Percentiles rank a stretch among this genome's conserved stretches.
phyloP scores from a whole-genome alignment of 2,888 invertebrate genomes.

The Leptopilina syphax region DNA sequence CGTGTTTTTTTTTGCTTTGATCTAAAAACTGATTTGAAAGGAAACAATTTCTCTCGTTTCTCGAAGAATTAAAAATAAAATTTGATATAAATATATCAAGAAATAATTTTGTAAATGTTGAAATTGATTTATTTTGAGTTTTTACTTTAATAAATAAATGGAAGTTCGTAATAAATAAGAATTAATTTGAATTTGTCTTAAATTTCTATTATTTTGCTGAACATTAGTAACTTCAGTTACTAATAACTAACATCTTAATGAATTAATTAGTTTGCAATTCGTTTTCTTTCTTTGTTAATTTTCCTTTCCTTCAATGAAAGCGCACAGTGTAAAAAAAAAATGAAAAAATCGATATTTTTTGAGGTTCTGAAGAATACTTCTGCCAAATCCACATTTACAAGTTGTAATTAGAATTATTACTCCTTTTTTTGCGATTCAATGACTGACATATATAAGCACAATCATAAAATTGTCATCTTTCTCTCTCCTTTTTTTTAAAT shows the following conservation, averaged over 20 bases:
- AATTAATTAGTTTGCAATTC: too few relatives aligned
- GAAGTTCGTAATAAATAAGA: too few relatives aligned
- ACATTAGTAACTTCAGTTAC: too few relatives aligned
- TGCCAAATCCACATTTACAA: not conserved
- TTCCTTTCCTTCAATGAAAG: not conserved
- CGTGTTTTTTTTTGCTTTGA: slow-evolving; percentile 12
- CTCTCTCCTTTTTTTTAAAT: not conserved
- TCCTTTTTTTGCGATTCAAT: not conserved
- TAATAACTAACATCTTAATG: too few relatives aligned
- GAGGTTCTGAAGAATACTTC: not conserved
- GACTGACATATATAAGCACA: slow-evolving; percentile 20
- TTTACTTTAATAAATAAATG: too few relatives aligned
- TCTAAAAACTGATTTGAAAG: not conserved
- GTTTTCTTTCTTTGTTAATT: not conserved
- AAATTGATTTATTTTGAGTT: too few relatives aligned
- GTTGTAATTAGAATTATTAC: not conserved
- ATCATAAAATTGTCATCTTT: slow-evolving; percentile 12
- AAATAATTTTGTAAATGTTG: too few relatives aligned
- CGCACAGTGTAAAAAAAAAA: slow-evolving; percentile 31
- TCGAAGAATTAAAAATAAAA: too few relatives aligned
- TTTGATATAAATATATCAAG: too few relatives aligned
- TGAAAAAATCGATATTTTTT: slow-evolving; percentile 2
- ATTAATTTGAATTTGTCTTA: too few relatives aligned
- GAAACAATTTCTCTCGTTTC: not conserved
- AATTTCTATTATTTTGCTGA: not conserved